Conservation (phyloP, 2,888 invertebrate species). For the Nemurella pictetii region DNA sequence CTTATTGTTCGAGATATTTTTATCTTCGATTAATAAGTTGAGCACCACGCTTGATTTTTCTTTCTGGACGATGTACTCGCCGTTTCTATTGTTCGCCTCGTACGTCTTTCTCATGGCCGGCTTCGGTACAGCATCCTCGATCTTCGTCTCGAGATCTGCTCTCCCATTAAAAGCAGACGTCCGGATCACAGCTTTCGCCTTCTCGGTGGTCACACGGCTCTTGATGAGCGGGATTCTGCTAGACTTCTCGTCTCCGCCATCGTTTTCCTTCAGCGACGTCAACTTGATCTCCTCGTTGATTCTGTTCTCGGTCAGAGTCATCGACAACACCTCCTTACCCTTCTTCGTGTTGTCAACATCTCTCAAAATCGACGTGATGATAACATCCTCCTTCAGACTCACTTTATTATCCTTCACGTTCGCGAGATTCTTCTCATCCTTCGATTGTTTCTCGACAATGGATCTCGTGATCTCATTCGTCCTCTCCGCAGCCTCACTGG, state of each 20-base stretch:
- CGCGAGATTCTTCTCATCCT: background rate
- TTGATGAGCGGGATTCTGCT: slow-evolving; percentile 38
- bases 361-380: slow-evolving; percentile 19
- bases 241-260: slow-evolving; percentile 23
- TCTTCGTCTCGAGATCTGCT: slow-evolving; percentile 26
- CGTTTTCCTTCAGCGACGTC: background rate
- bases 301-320: slow-evolving; percentile 31
- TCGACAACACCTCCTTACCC: slow-evolving; percentile 34
- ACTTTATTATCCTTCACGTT: background rate
- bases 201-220: slow-evolving; percentile 30
- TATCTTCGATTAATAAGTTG: slow-evolving; percentile 1
- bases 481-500: background rate
- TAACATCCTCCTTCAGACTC: background rate
- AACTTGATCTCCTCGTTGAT: slow-evolving; percentile 22
- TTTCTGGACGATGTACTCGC: background rate
- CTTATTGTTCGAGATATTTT: background rate
- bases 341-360: slow-evolving; percentile 34
- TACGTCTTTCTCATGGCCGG: slow-evolving; percentile 30
- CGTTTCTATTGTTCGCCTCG: slow-evolving; percentile 20
- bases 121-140: slow-evolving; percentile 28
- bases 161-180: slow-evolving; percentile 34
- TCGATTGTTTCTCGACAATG: background rate
- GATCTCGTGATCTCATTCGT: background rate
- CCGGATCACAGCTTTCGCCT: slow-evolving; percentile 28
- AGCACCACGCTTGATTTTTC: slow-evolving; percentile 13